These are phyloP conservation scores for Unio delphinus DNA, from an alignment of 2,888 invertebrate species.

Conservation along the genomic window DNA sequence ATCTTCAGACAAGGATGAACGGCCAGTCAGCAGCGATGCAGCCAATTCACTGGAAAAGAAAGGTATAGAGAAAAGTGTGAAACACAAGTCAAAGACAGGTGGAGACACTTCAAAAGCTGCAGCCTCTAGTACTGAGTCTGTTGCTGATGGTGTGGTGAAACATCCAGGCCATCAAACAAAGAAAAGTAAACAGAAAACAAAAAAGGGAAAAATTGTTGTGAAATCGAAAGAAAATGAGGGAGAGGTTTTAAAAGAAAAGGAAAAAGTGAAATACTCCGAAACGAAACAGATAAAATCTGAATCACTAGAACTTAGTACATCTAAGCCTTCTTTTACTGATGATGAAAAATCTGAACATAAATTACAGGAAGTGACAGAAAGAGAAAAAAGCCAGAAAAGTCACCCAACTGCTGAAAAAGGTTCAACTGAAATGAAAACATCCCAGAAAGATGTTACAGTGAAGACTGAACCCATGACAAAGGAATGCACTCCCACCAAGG, in stretches of 20 bases:
- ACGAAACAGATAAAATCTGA: not conserved
- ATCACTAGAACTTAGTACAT: conserved; percentile 5
- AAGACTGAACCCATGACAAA: not conserved
- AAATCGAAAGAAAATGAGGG: conserved; percentile 1
- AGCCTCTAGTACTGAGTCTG: not conserved
- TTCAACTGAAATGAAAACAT: conserved; percentile 9
- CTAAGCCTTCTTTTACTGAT: not conserved
- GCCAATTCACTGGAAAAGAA: not conserved
- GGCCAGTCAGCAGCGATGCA: not conserved
- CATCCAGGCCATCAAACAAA: not conserved
- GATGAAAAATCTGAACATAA: not conserved
- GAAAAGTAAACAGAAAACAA: conserved; percentile 3
- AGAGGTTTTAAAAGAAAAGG: conserved; percentile 1
- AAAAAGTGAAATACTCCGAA: not conserved
- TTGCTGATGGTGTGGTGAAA: not conserved
- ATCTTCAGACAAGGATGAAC: conserved; percentile 1
- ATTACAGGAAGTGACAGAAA: not conserved
- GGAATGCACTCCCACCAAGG: not conserved
- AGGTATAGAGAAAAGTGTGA: not conserved
- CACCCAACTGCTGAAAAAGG: conserved; percentile 4
- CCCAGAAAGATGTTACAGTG: not conserved
- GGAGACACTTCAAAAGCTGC: not conserved
- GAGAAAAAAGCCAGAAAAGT: conserved; percentile 1
- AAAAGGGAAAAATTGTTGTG: conserved; percentile 4
- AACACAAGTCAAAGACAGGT: conserved; percentile 1